Evolutionary conservation across 2,113 vertebrate genomes (phyloP).

Genomic region (Copsychus sechellarum): DNA sequence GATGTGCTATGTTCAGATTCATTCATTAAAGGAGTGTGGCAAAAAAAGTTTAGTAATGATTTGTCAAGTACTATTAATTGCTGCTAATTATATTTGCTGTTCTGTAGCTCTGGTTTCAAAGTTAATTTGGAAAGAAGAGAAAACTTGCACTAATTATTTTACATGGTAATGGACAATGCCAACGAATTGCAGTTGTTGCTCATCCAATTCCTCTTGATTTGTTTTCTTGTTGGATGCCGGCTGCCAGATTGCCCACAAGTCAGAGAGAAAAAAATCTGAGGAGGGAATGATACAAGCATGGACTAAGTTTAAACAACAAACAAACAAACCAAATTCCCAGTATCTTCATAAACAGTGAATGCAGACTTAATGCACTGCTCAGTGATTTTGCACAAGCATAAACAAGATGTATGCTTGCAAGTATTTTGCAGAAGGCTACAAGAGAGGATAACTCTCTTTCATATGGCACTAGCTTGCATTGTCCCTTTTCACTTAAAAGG

Average conservation of each 20-base stretch:
- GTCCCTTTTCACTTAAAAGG: not conserved
- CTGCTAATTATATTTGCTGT: constrained; percentile 44
- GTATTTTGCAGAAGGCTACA: not conserved
- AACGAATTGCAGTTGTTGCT: constrained; percentile 38
- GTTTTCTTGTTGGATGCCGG: constrained; percentile 29
- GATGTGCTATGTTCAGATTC: not conserved
- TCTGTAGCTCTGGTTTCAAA: constrained; percentile 51
- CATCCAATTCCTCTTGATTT: constrained; percentile 37
- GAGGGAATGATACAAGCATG: not conserved
- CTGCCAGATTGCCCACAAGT: constrained; percentile 47
- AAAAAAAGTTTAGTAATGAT: constrained; percentile 55
- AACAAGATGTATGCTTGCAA: not conserved
- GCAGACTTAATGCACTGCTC: not conserved
- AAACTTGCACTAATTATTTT: constrained; percentile 58
- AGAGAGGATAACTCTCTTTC: not conserved
- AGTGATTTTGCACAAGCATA: not conserved
- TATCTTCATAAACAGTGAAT: not conserved
- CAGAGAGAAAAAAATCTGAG: constrained; percentile 4
- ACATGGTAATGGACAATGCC: constrained; percentile 29
- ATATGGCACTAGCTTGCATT: not conserved
- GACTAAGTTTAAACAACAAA: constrained; percentile 11
- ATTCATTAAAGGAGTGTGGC: constrained; percentile 33
- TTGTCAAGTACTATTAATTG: constrained; percentile 64
- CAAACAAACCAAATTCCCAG: not conserved
- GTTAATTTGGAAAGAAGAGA: constrained; percentile 57